phyloP scores from a whole-genome alignment of 2,113 vertebrate species.

The Thinocorus orbignyianus region DNA sequence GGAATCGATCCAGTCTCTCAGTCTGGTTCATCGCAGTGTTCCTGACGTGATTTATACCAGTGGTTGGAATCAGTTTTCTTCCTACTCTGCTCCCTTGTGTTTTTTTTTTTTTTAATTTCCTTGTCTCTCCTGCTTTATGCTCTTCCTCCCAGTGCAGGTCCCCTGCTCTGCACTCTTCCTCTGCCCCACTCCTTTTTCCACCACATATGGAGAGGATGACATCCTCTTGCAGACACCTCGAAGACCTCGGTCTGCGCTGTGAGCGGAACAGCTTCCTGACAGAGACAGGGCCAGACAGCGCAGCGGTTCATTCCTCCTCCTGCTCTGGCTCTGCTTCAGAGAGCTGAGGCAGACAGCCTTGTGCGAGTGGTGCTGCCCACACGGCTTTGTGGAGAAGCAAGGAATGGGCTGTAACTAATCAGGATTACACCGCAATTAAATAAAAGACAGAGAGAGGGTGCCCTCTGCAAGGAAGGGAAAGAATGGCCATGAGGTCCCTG shows the following conservation, averaged over 20 bases:
- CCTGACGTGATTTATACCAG: neutral
- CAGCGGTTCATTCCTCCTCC: slow-evolving; percentile 24
- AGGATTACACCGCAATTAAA: neutral
- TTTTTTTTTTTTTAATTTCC: neutral
- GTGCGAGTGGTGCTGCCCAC: neutral
- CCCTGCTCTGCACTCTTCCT: neutral
- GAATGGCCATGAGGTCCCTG: neutral
- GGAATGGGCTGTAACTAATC: slow-evolving; percentile 50
- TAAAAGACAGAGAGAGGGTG: neutral
- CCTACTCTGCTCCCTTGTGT: neutral
- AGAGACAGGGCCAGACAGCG: slow-evolving; percentile 31
- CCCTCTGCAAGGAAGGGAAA: neutral
- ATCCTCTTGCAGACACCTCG: neutral
- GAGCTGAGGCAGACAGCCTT: slow-evolving; percentile 54
- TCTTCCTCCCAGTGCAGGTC: neutral
- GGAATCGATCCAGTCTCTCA: neutral
- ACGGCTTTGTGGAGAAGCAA: neutral
- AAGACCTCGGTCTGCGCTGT: neutral
- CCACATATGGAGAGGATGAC: neutral
- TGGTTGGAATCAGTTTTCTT: neutral
- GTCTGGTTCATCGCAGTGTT: neutral
- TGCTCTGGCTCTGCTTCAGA: slow-evolving; percentile 52
- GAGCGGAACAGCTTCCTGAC: slow-evolving; percentile 40
- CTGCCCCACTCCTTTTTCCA: neutral
- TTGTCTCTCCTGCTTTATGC: neutral